Percentiles rank a stretch among this genome's conserved stretches.
Conservation (phyloP, 2,797 vertebrate species). For the Synanceia verrucosa region DNA sequence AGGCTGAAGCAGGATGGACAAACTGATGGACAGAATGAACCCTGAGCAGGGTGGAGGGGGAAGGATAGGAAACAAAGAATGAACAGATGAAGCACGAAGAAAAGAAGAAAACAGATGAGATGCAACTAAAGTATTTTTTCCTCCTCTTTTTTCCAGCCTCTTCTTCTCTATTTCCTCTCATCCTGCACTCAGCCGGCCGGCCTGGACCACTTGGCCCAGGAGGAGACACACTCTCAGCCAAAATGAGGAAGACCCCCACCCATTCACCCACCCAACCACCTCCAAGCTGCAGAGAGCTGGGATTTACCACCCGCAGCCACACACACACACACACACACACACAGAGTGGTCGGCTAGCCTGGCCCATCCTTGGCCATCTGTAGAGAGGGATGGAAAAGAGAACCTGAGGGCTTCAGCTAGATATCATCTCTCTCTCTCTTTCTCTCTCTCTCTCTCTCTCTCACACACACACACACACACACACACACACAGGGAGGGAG, state of each 20-base stretch:
- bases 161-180: constrained; percentile 43
- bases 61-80: constrained; percentile 18
- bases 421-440: constrained; percentile 44
- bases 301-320: constrained; percentile 66
- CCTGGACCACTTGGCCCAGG: constrained; percentile 37
- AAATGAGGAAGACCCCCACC: constrained; percentile 57
- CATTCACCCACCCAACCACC: constrained; percentile 34
- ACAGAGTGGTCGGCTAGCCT: constrained; percentile 25
- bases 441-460: too few species aligned
- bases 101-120: constrained; percentile 27
- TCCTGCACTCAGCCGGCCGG: constrained; percentile 30
- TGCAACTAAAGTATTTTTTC: constrained; percentile 69
- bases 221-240: constrained; percentile 20
- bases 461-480: not conserved
- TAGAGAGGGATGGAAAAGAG: constrained; percentile 57
- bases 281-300: constrained; percentile 62
- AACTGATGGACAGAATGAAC: constrained; percentile 33
- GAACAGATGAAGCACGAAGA: constrained; percentile 15
- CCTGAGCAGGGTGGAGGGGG: constrained; percentile 4
- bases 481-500: constrained; percentile 13
- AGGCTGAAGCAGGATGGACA: constrained; percentile 6
- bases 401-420: constrained; percentile 53
- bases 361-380: constrained; percentile 65
- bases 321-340: constrained; percentile 24
- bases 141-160: constrained; percentile 51